Evolutionary conservation across 2,113 vertebrate genomes (phyloP).

Genomic region (Lepisosteus oculatus): DNA sequence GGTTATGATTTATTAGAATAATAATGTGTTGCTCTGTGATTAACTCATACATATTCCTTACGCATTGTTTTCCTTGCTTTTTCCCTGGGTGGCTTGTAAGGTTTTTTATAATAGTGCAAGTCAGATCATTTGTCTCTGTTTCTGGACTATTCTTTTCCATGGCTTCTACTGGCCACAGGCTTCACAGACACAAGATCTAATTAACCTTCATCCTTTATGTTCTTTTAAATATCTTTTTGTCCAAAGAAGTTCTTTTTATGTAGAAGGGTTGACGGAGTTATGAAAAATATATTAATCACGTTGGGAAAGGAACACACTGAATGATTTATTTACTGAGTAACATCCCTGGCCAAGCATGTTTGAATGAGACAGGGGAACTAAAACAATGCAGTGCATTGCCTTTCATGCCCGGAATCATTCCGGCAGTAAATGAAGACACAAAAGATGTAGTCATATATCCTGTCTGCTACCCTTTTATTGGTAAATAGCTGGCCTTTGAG

Average conservation of each 20-base stretch:
- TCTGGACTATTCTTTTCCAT: conserved; percentile 16
- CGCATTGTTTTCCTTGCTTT: not conserved
- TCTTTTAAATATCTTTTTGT: not conserved
- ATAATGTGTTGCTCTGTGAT: conserved; percentile 2
- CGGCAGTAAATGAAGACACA: not conserved
- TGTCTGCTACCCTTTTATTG: no score
- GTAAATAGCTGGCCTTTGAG: no score
- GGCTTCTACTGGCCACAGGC: conserved; percentile 12
- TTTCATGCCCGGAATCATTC: not conserved
- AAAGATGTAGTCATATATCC: no score
- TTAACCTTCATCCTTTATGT: conserved; percentile 39
- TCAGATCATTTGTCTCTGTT: conserved; percentile 23
- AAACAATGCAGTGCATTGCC: not conserved
- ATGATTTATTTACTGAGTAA: conserved; percentile 36
- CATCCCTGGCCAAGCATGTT: conserved; percentile 18
- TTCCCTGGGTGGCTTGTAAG: not conserved
- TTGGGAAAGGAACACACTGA: conserved; percentile 24
- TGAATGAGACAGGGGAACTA: conserved; percentile 3
- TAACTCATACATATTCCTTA: conserved; percentile 21
- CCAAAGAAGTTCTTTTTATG: conserved; percentile 15
- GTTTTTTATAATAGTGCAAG: conserved; percentile 1
- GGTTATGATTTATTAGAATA: conserved; percentile 17
- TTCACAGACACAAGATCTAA: conserved; percentile 32
- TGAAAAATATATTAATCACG: conserved; percentile 42
- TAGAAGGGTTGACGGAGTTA: conserved; percentile 21